These are phyloP conservation scores for Mus spicilegus DNA, from an alignment of 2,113 vertebrate genomes.

Conservation along the genomic window DNA sequence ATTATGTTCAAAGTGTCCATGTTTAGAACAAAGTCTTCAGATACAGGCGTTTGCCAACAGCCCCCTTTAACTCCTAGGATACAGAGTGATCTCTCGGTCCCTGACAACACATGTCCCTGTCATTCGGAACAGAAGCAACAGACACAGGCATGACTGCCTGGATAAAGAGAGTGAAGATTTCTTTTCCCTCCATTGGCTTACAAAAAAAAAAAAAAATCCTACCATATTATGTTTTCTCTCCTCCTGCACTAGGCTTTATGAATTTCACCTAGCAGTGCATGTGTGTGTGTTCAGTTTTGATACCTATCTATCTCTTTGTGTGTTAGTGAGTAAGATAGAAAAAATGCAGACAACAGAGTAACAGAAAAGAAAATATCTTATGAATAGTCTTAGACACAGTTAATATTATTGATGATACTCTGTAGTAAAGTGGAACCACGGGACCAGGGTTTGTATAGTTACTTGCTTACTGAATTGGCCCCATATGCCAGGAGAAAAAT, in stretches of 20 bases:
- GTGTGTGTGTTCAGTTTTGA: constrained; percentile 59
- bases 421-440: constrained; percentile 7
- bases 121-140: constrained; percentile 2
- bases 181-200: constrained; percentile 37
- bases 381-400: constrained; percentile 57
- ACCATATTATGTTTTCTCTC: neutral
- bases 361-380: constrained; percentile 52
- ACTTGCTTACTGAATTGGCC: constrained; percentile 61
- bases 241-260: constrained; percentile 44
- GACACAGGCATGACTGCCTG: neutral
- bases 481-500: neutral
- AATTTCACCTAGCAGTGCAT: constrained; percentile 44
- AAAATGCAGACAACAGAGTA: constrained; percentile 62
- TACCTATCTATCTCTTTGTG: constrained; percentile 73
- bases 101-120: constrained; percentile 21
- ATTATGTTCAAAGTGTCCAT: neutral
- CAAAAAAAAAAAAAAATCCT: neutral
- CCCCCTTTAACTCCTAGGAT: constrained; percentile 31
- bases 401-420: constrained; percentile 65
- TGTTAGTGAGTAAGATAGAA: constrained; percentile 52
- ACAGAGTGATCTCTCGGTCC: neutral
- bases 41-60: neutral
- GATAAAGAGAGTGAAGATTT: constrained; percentile 51
- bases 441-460: constrained; percentile 41
- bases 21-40: constrained; percentile 53